A percentile compares a stretch with the other conserved stretches of the same genome.
phyloP scores from a whole-genome alignment of 2,888 invertebrate genomes.

The Pseudanteris insignis region DNA sequence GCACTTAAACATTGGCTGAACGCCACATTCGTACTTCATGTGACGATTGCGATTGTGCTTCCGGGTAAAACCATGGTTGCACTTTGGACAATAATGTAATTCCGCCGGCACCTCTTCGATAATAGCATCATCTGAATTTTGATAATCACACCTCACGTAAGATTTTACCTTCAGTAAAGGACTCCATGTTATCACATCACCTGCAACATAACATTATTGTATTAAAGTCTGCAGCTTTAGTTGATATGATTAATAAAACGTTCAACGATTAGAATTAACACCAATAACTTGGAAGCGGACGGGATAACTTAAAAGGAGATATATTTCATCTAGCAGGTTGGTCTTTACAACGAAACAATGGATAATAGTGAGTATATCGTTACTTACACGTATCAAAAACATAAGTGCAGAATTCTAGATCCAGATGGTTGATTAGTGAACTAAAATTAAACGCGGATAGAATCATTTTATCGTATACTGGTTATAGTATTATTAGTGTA shows the following conservation, averaged over 20 bases:
- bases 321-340: no score
- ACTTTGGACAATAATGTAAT: conserved; percentile 53
- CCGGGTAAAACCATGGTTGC: conserved; percentile 52
- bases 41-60: conserved; percentile 56
- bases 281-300: no score
- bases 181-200: conserved; percentile 7
- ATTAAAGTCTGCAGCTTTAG: conserved; percentile 2
- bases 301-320: no score
- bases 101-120: conserved; percentile 7
- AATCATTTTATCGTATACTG: no score
- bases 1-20: conserved; percentile 55
- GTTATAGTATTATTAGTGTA: no score
- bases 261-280: conserved; percentile 14
- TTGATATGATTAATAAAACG: background rate
- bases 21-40: conserved; percentile 54
- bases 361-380: no score
- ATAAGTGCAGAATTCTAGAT: no score
- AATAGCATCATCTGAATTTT: background rate
- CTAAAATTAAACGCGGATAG: no score
- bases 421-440: no score
- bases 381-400: no score
- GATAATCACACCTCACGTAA: conserved; percentile 4
- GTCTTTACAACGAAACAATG: no score
- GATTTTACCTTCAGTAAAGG: conserved; percentile 7
- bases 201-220: conserved; percentile 26